Percentiles rank a stretch among this genome's conserved stretches.
phyloP scores from a whole-genome alignment of 2,888 invertebrate genomes.

The Limnephilus rhombicus region DNA sequence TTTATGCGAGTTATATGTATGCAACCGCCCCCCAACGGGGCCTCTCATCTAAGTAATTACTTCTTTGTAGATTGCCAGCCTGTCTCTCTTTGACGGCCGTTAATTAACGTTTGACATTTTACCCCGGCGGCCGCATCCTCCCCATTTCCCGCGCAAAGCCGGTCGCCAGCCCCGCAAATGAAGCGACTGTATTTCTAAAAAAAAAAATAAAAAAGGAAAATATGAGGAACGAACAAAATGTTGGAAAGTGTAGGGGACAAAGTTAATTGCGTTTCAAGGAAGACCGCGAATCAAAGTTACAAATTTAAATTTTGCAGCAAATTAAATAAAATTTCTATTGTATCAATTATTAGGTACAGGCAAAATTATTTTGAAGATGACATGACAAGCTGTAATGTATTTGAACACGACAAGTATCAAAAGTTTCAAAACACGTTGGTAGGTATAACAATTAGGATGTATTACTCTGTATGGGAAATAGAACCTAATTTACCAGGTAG shows the following conservation, averaged over 20 bases:
- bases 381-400: too few species aligned
- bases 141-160: neutral
- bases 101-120: constrained; percentile 55
- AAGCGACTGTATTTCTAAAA: neutral
- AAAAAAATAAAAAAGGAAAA: neutral
- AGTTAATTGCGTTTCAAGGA: neutral
- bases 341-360: too few species aligned
- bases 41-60: constrained; percentile 61
- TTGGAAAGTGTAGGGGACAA: neutral
- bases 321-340: neutral
- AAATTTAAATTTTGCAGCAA: neutral
- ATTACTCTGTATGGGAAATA: neutral
- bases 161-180: neutral
- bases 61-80: constrained; percentile 57
- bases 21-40: constrained; percentile 37
- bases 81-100: constrained; percentile 44
- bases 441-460: neutral
- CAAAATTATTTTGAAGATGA: too few species aligned
- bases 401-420: too few species aligned
- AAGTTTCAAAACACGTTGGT: neutral
- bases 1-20: constrained; percentile 47
- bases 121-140: constrained; percentile 3
- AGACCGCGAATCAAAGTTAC: neutral
- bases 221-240: neutral
- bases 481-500: neutral